These are phyloP conservation scores for Oreochromis mossambicus DNA, from an alignment of 2,797 vertebrate genomes.

Conservation along the genomic window DNA sequence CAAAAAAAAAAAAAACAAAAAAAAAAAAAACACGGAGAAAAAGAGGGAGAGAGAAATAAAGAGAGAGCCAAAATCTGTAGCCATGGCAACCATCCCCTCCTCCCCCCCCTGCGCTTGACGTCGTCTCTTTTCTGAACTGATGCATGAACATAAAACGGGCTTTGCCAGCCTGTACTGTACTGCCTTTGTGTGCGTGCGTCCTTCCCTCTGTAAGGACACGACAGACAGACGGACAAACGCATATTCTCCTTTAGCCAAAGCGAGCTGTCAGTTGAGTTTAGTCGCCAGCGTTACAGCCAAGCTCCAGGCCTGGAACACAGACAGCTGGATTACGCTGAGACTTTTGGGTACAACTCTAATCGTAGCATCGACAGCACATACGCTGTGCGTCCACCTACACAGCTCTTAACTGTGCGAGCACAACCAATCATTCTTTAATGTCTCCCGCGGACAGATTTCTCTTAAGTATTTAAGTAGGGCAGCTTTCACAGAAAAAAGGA, in stretches of 20 bases:
- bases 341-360: conserved; percentile 23
- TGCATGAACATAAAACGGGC: conserved; percentile 40
- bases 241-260: conserved; percentile 8
- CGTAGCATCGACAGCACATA: not conserved
- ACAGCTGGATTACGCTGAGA: conserved; percentile 44
- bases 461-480: not conserved
- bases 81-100: conserved; percentile 68
- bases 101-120: conserved; percentile 28
- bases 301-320: conserved; percentile 15
- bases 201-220: not conserved
- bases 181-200: not conserved
- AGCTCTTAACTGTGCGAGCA: not conserved
- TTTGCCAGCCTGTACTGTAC: conserved; percentile 22
- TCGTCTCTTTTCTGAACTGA: conserved; percentile 20
- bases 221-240: not conserved
- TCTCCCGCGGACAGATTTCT: not conserved
- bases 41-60: not conserved
- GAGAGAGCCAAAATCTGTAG: conserved; percentile 50
- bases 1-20: not conserved
- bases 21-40: not conserved
- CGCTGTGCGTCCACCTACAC: not conserved
- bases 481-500: not conserved
- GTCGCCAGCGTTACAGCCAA: conserved; percentile 4
- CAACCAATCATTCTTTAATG: not conserved
- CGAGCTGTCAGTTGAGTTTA: conserved; percentile 43